Percentiles rank a stretch among this genome's conserved stretches.
Conservation (phyloP, 2,113 vertebrate genomes). For the Petrocephalus microphthalmus region DNA sequence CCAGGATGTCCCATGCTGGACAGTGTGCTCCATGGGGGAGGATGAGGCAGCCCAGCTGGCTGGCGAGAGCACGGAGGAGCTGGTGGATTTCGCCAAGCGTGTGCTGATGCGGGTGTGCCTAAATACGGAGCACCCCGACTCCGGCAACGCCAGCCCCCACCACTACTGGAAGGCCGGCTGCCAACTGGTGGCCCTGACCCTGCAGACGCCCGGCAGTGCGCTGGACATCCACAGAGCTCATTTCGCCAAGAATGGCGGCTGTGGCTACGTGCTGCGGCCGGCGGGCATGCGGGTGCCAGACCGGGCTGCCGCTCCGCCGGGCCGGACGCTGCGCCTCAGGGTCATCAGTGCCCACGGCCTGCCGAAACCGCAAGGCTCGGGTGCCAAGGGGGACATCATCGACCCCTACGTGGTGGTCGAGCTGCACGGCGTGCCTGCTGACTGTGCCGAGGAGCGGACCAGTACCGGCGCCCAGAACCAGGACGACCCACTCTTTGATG, state of each 20-base stretch:
- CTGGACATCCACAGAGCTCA: constrained; percentile 89
- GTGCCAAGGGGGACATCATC: constrained; percentile 92
- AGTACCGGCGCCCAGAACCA: constrained; percentile 92
- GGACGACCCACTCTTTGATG: constrained; percentile 92
- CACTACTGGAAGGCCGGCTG: constrained; percentile 96
- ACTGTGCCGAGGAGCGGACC: constrained; percentile 88
- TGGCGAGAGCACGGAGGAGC: constrained; percentile 84
- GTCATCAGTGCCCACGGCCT: constrained; percentile 94
- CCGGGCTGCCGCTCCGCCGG: constrained; percentile 78
- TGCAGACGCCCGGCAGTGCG: constrained; percentile 90
- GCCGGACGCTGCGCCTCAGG: constrained; percentile 85
- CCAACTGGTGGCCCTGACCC: constrained; percentile 93
- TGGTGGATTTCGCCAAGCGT: constrained; percentile 88
- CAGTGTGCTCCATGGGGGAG: constrained; percentile 86
- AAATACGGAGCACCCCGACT: constrained; percentile 83
- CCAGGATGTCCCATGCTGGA: constrained; percentile 63
- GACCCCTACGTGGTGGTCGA: constrained; percentile 95
- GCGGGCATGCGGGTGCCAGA: constrained; percentile 86
- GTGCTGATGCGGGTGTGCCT: constrained; percentile 85
- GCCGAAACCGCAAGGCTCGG: constrained; percentile 91
- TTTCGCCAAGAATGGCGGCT: constrained; percentile 86
- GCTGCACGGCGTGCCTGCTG: constrained; percentile 89
- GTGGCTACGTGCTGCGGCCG: constrained; percentile 84
- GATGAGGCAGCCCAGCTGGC: constrained; percentile 81
- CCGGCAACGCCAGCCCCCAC: constrained; percentile 89